Evolutionary conservation across 2,888 invertebrate genomes (phyloP), one percentile per base, ranked within the genome.

Genomic region (Sinopyrophorus schimmeli): DNA sequence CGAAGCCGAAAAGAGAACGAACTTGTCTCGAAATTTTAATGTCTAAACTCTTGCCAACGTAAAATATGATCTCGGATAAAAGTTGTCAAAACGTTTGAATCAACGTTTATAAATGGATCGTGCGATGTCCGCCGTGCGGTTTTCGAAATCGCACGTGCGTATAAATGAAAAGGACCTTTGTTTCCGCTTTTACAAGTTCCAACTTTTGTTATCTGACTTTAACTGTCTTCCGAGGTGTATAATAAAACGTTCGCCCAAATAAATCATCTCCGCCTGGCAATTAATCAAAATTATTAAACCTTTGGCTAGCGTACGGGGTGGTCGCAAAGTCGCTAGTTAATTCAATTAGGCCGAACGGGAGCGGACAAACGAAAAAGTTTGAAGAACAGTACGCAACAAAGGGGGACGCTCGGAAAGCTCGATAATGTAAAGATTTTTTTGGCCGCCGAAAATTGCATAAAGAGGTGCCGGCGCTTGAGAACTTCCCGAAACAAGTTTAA

Each of bases 401-500:
- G 26, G 18, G 15, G 7, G 16, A 31, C 17, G 20, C 23, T 10
- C 3, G 14, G 20, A 7, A 26, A 21, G 4, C 20, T 27, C 16
- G 16, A 35, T 17, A 26, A 11, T 26, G 12, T 16, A 18, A 27
- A 15, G 9, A 14, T 31, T 38, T 46, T 44, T 46, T 30, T 21
- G 24, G 24, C 30, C 12, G 9, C 20, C 11, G 37, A 44, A 46
- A 46, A 46, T 46, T 46, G 39, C 46, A 46, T 46, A 46, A 46
- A 31, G 39, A 38, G 38, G 38, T 17, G 32, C 30, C 28, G 46
- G 21, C 26, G 38, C 38, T 46, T 38, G 46, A 38, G 39, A 47
- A 47, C 39, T 47, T 30, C 48, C 28, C 17, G 37, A 30, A 50
- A 46, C 39, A 40, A 49, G 49, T 57, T 59, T 57, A 55, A 57